A percentile compares a stretch with the other conserved stretches of the same genome.
Evolutionary conservation across 1,140 invertebrate species (phyloP).

Genomic region (Hirudo medicinalis): DNA sequence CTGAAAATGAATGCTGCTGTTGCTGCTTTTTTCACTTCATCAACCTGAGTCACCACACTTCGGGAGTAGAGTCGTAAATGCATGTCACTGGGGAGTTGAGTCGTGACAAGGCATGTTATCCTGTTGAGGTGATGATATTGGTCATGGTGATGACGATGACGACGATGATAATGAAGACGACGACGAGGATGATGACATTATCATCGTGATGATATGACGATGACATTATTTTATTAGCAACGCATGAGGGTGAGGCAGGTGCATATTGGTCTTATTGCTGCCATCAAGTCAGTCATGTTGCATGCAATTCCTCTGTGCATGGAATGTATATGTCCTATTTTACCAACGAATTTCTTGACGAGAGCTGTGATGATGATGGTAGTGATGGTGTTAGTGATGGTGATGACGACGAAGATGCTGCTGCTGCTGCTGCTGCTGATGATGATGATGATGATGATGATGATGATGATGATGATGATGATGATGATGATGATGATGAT

Average conservation of each 20-base stretch:
- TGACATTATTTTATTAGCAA: background rate
- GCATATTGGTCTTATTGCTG: background rate
- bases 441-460: too few relatives aligned
- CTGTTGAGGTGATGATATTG: conserved; percentile 12
- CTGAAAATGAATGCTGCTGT: background rate
- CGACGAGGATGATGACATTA: background rate
- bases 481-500: too few relatives aligned
- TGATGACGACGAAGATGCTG: too few relatives aligned
- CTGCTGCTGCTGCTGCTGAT: too few relatives aligned
- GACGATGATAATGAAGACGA: background rate
- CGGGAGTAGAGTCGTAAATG: background rate
- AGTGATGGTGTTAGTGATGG: too few relatives aligned
- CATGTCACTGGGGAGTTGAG: background rate
- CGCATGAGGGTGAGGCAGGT: background rate
- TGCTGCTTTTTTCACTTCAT: background rate
- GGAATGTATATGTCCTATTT: too few relatives aligned
- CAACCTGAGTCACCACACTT: background rate
- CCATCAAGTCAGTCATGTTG: background rate
- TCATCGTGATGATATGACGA: background rate
- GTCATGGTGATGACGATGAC: background rate
- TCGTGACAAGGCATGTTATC: background rate
- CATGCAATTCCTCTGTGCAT: background rate
- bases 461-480: too few relatives aligned
- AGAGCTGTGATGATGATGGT: too few relatives aligned
- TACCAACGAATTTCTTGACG: too few relatives aligned